Percentiles rank a stretch among this genome's conserved stretches.
phyloP scores from a whole-genome alignment of 2,113 vertebrate species.

The Grammomys dolichurus region DNA sequence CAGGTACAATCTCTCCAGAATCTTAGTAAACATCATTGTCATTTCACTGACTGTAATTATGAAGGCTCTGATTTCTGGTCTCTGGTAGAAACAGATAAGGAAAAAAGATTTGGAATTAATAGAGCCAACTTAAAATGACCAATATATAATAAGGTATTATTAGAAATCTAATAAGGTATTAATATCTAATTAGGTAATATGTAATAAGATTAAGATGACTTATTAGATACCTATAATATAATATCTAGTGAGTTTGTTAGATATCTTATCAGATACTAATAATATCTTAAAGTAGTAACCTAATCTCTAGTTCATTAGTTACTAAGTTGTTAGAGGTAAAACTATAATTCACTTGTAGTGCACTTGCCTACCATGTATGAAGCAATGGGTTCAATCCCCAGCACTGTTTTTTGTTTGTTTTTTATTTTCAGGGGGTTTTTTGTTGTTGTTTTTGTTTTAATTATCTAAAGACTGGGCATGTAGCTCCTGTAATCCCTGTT shows the following conservation, averaged over 20 bases:
- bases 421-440: too few relatives aligned
- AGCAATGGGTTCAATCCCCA: neutral
- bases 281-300: neutral
- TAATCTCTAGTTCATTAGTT: neutral
- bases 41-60: neutral
- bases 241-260: too few relatives aligned
- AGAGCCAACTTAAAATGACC: neutral
- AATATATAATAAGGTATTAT: too few relatives aligned
- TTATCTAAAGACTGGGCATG: neutral
- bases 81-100: constrained; percentile 13
- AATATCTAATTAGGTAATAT: too few relatives aligned
- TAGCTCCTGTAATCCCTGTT: neutral
- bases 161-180: too few relatives aligned
- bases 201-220: too few relatives aligned
- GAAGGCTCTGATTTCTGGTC: neutral
- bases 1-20: neutral
- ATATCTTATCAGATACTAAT: too few relatives aligned
- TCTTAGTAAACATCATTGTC: neutral
- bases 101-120: neutral
- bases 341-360: neutral
- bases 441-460: neutral
- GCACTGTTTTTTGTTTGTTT: neutral
- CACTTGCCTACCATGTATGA: neutral
- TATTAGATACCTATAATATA: too few relatives aligned
- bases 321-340: neutral